Percentiles rank a stretch among this genome's conserved stretches.
phyloP scores from a whole-genome alignment of 2,113 vertebrate genomes.

The Oreochromis aureus region DNA sequence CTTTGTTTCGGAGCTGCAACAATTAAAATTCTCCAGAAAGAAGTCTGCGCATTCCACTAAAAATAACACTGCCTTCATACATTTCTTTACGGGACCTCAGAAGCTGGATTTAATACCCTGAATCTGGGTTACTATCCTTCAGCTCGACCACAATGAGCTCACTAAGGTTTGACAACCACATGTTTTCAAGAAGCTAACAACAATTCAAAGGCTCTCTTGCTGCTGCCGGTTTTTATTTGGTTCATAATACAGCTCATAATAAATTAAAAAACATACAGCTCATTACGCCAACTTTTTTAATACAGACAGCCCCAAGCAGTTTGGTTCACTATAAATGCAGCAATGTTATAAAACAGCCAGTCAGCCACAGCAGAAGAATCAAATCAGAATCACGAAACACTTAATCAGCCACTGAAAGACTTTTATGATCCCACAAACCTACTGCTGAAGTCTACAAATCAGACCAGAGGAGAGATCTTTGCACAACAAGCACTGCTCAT shows the following conservation, averaged over 20 bases:
- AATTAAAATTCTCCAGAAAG: conserved; percentile 34
- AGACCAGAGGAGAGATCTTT: conserved; percentile 1
- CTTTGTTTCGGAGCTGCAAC: conserved; percentile 8
- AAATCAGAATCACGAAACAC: neutral
- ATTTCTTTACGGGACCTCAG: conserved; percentile 30
- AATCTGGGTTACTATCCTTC: neutral
- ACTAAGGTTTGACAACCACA: conserved; percentile 3
- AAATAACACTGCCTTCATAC: conserved; percentile 41
- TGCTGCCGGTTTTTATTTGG: neutral
- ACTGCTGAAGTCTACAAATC: conserved; percentile 31
- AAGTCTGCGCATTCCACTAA: conserved; percentile 30
- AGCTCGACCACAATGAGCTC: neutral
- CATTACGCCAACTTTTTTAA: conserved; percentile 24
- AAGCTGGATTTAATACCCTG: conserved; percentile 13
- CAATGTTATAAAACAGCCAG: neutral
- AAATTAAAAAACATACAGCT: conserved; percentile 31
- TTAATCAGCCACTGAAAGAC: neutral
- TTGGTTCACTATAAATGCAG: neutral
- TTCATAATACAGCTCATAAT: conserved; percentile 27
- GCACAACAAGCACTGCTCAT: conserved; percentile 3
- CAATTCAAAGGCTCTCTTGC: neutral
- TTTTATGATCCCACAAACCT: neutral
- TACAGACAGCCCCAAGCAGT: conserved; percentile 4
- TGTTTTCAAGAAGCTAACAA: conserved; percentile 31
- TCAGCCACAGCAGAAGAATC: neutral